Evolutionary conservation across 30 jellyfish, hydroid and myxozoan genomes (phyloP), one percentile per base, ranked within the genome.

Genomic region (Aurelia aurita complex sp. Pacific): DNA sequence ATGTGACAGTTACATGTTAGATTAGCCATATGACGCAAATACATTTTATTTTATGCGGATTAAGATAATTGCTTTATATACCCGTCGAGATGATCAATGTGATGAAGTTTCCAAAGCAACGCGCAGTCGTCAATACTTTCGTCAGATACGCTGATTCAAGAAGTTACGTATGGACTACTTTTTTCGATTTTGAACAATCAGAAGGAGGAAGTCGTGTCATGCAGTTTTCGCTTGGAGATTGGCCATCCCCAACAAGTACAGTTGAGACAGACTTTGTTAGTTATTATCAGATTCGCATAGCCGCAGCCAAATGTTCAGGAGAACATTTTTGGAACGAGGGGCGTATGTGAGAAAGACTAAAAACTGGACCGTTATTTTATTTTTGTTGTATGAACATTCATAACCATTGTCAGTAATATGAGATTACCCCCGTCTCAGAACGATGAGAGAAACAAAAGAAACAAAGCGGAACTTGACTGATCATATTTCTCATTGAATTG

Each of bases 271-370:
- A 68, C 57, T 14, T 68, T 17, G 79, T 68, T 54, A 54, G 65
- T 54, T 54, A 54, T 54, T 68, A 68, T 68, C 57, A 43, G 43
- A 43, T 68, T 68, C 57, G 43, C 79, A 68, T 68, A 68, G 79
- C 79, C 43, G 79, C 79, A 68, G 79, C 43, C 79, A 68, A 68
- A 68, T 68, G 79, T 68, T 68, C 79, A 68, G 79, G 79, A 68
- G 79, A 68, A 68, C 79, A 68, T 68, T 68, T 68, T 68, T 68
- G 0, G 79, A 68, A 68, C 79, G 79, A 68, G 29, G 29, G 29
- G 29, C 75, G 10, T 64, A 10, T 68, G 78, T 68, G 78, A 68
- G 54, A 68, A 68, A 68, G 78, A 68, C 78, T n/a, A 68, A 68
- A 68, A 29, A 68, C 55, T 68, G 78, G 78, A 68, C 78, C 78